A percentile compares a stretch with the other conserved stretches of the same genome.
phyloP scores from a whole-genome alignment of 2,888 invertebrate genomes.

The Hirtodrosophila cameraria region DNA sequence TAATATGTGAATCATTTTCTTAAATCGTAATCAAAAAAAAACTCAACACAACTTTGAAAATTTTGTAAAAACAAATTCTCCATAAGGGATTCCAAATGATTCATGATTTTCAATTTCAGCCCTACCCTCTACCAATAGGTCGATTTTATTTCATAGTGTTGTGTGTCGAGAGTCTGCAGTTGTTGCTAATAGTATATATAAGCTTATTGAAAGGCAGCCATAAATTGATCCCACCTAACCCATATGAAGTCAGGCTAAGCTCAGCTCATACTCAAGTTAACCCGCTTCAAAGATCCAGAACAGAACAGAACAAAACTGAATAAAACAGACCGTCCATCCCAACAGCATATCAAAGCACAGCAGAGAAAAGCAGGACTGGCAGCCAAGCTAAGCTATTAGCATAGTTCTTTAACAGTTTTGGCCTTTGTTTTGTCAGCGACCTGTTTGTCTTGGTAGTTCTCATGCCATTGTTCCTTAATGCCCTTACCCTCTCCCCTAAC shows the following conservation, averaged over 20 bases:
- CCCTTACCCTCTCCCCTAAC: background rate
- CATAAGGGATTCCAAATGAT: too few relatives aligned
- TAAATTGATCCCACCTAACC: conserved; percentile 2
- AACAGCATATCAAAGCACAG: conserved; percentile 2
- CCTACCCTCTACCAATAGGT: too few relatives aligned
- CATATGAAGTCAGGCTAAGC: conserved; percentile 10
- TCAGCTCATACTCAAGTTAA: conserved; percentile 20
- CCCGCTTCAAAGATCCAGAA: conserved; percentile 24
- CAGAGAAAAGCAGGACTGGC: background rate
- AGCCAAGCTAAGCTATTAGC: conserved; percentile 61
- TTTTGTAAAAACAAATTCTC: too few relatives aligned
- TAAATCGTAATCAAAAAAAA: too few relatives aligned
- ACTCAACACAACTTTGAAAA: too few relatives aligned
- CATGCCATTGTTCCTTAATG: background rate
- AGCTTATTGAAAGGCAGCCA: conserved; percentile 17
- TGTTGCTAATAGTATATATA: conserved; percentile 1
- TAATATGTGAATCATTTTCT: too few relatives aligned
- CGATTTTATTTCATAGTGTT: conserved; percentile 3
- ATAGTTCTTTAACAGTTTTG: conserved; percentile 69
- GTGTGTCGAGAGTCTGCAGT: background rate
- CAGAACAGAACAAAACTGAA: background rate
- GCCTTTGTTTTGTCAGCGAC: conserved; percentile 54
- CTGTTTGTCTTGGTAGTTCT: conserved; percentile 34
- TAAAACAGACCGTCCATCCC: background rate
- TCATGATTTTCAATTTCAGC: too few relatives aligned